These are phyloP conservation scores for Piliocolobus tephrosceles DNA, from an alignment of 2,113 vertebrate species.

Conservation along the genomic window DNA sequence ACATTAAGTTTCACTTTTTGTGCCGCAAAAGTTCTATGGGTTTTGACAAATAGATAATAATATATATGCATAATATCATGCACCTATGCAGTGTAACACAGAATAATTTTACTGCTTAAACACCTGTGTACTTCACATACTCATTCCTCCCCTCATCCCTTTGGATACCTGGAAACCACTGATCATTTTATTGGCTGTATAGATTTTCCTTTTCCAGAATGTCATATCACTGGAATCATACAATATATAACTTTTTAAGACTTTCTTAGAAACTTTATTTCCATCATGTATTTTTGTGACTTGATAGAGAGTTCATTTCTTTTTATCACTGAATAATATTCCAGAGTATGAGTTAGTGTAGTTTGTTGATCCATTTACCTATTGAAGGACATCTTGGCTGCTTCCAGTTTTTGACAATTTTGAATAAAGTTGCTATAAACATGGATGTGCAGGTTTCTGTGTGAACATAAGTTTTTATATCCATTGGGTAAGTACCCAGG, in stretches of 20 bases:
- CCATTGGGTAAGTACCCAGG: constrained; percentile 16
- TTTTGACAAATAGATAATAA: not conserved
- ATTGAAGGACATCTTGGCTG: not conserved
- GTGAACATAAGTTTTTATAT: constrained; percentile 1
- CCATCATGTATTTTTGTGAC: not conserved
- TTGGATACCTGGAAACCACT: not conserved
- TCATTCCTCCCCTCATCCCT: too few relatives aligned
- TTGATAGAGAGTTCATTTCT: not conserved
- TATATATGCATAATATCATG: not conserved
- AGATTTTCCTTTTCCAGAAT: not conserved
- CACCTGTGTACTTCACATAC: not conserved
- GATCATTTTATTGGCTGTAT: not conserved
- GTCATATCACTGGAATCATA: not conserved
- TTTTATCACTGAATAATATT: not conserved
- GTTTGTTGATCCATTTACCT: not conserved
- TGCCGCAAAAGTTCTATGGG: not conserved
- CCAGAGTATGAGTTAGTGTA: not conserved
- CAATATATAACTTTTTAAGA: not conserved
- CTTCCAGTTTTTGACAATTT: not conserved
- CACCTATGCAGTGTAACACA: not conserved
- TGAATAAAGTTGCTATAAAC: not conserved
- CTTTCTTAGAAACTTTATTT: not conserved
- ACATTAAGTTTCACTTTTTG: not conserved
- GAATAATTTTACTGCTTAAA: not conserved
- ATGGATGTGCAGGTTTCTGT: not conserved